Percentiles rank a stretch among this genome's conserved stretches.
phyloP scores from a whole-genome alignment of 2,113 vertebrate genomes.

The Semicossyphus pulcher region DNA sequence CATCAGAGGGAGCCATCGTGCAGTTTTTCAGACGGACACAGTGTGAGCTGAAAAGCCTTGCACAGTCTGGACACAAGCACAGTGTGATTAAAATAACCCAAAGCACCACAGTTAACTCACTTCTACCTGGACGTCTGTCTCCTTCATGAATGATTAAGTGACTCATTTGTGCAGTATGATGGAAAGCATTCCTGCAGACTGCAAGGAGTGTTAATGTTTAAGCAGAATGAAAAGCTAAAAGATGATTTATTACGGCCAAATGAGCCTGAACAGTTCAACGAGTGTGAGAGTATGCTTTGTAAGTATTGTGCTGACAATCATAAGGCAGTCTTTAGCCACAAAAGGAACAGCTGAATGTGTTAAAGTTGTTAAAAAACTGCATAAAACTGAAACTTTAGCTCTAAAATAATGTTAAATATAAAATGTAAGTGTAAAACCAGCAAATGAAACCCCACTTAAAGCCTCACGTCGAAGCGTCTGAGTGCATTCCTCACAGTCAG shows the following conservation, averaged over 20 bases:
- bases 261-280: not conserved
- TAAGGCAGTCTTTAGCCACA: not conserved
- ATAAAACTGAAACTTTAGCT: too few relatives aligned
- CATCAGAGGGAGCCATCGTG: constrained; percentile 61
- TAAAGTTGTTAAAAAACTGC: not conserved
- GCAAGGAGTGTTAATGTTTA: constrained; percentile 20
- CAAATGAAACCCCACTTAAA: not conserved
- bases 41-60: not conserved
- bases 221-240: not conserved
- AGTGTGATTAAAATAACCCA: not conserved
- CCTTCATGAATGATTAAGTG: not conserved
- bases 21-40: not conserved
- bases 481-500: constrained; percentile 1
- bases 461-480: not conserved
- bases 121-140: not conserved
- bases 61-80: too few relatives aligned
- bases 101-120: not conserved
- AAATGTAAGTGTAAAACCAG: too few relatives aligned
- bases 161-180: not conserved
- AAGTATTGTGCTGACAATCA: not conserved
- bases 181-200: not conserved
- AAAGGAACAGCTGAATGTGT: not conserved
- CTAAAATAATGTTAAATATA: not conserved
- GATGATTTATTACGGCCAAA: constrained; percentile 4
- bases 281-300: not conserved